Conservation (phyloP, 2,113 vertebrate genomes). For the Bungarus multicinctus region DNA sequence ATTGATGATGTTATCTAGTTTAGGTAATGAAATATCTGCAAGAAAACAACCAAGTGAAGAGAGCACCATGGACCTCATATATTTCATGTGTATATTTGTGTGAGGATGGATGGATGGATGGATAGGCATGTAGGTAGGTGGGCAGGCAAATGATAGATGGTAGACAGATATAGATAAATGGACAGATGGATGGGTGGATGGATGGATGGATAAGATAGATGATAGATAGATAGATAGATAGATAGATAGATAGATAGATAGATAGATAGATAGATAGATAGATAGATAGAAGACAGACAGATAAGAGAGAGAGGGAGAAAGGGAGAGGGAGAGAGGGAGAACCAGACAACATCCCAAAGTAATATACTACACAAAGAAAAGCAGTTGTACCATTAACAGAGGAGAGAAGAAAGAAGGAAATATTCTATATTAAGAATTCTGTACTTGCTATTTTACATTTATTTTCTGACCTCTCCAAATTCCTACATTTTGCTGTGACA, state of each 20-base stretch:
- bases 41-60: not conserved
- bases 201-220: too few species aligned
- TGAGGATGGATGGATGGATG: not conserved
- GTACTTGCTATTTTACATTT: constrained; percentile 58
- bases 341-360: not conserved
- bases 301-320: too few species aligned
- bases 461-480: constrained; percentile 51
- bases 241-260: too few species aligned
- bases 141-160: too few species aligned
- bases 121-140: too few species aligned
- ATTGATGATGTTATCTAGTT: not conserved
- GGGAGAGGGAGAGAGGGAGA: too few species aligned
- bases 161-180: too few species aligned
- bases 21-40: not conserved
- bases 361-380: constrained; percentile 33
- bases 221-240: not conserved
- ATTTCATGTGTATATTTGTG: not conserved
- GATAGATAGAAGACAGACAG: too few species aligned
- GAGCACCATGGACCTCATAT: not conserved
- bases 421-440: constrained; percentile 56
- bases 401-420: constrained; percentile 41
- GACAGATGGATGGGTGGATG: too few species aligned
- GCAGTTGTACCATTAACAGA: not conserved
- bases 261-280: too few species aligned
- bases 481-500: constrained; percentile 59